Percentiles rank a stretch among this genome's conserved stretches.
These are phyloP conservation scores for Hyla sarda DNA, from an alignment of 2,113 vertebrate species.

Conservation along the genomic window DNA sequence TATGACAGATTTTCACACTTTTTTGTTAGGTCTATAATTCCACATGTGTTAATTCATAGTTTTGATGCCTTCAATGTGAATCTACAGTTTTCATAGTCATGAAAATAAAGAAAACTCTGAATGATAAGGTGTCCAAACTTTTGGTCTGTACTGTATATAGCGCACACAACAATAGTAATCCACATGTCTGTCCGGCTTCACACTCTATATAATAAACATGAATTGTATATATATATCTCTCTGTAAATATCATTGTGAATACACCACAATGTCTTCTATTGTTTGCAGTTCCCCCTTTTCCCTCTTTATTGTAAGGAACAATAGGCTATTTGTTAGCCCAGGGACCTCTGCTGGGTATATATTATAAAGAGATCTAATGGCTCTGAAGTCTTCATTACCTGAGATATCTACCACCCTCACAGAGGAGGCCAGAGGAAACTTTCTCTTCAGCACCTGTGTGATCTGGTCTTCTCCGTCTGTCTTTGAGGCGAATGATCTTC, in stretches of 20 bases:
- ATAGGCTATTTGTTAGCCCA: not conserved
- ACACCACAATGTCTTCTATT: too few species aligned
- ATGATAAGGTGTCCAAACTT: too few species aligned
- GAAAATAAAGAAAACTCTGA: too few species aligned
- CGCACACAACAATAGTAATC: too few species aligned
- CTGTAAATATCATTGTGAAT: too few species aligned
- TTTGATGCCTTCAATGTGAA: too few species aligned
- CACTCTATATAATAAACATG: not conserved
- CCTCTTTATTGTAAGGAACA: not conserved
- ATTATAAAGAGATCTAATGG: not conserved
- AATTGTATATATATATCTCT: too few species aligned
- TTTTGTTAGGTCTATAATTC: too few species aligned
- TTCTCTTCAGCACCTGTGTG: slow-evolving; percentile 76
- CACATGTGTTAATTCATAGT: too few species aligned
- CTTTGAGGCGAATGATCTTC: slow-evolving; percentile 72
- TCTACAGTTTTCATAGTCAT: too few species aligned
- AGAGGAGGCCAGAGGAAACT: slow-evolving; percentile 82
- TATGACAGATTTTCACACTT: too few species aligned
- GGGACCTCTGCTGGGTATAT: not conserved
- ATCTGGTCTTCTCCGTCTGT: slow-evolving; percentile 84
- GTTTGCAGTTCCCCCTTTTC: not conserved
- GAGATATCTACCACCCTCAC: slow-evolving; percentile 91
- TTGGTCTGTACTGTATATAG: too few species aligned
- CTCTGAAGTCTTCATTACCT: slow-evolving; percentile 68
- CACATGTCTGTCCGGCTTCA: not conserved